Conservation (phyloP, 2,888 invertebrate genomes). For the Stenodema calcarata region DNA sequence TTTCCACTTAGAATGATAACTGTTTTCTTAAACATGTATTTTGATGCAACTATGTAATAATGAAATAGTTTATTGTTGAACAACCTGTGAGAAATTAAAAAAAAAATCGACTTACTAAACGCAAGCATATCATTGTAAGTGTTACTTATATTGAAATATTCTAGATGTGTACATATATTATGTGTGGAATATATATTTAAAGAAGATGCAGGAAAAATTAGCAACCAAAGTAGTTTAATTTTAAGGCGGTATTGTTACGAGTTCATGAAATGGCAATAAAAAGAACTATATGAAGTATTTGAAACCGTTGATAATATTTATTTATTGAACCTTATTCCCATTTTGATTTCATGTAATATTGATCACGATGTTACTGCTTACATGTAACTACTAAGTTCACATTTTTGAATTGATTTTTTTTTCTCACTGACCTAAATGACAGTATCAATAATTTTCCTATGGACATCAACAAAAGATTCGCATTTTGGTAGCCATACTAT, state of each 20-base stretch:
- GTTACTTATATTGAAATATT: slow-evolving; percentile 54
- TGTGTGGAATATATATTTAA: slow-evolving; percentile 46
- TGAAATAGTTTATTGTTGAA: slow-evolving; percentile 13
- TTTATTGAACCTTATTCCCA: too few relatives aligned
- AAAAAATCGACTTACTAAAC: slow-evolving; percentile 40
- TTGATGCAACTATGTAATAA: not conserved
- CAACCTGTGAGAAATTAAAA: not conserved
- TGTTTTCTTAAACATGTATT: slow-evolving; percentile 9
- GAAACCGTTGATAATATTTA: not conserved
- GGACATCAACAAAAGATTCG: too few relatives aligned
- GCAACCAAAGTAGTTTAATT: slow-evolving; percentile 26
- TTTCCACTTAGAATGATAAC: slow-evolving; percentile 1
- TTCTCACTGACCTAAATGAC: too few relatives aligned
- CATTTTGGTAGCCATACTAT: too few relatives aligned
- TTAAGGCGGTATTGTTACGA: slow-evolving; percentile 43
- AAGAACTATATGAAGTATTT: not conserved
- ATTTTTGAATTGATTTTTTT: too few relatives aligned
- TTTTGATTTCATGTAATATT: too few relatives aligned
- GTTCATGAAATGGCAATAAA: slow-evolving; percentile 47
- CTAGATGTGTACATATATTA: slow-evolving; percentile 49
- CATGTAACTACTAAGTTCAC: too few relatives aligned
- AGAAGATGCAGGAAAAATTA: slow-evolving; percentile 12
- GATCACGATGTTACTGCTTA: too few relatives aligned
- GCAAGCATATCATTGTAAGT: slow-evolving; percentile 56
- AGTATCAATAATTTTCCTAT: too few relatives aligned